Percentiles rank a stretch among this genome's conserved stretches.
Evolutionary conservation across 2,113 vertebrate species (phyloP).

Genomic region (Erpornis zantholeuca): DNA sequence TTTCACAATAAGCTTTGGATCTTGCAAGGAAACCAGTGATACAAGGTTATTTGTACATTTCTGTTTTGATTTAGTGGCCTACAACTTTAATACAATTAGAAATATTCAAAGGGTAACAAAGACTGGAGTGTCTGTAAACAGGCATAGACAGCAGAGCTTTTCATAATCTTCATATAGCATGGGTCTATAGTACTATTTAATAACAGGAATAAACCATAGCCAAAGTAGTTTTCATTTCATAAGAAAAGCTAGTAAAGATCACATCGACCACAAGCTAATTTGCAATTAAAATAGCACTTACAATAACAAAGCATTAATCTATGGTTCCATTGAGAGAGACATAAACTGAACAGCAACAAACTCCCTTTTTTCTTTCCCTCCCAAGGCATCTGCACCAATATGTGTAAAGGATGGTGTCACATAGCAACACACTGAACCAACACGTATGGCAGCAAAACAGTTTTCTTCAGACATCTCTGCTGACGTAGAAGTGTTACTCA

Average conservation of each 20-base stretch:
- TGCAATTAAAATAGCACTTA: neutral
- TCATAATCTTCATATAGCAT: neutral
- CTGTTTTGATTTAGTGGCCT: neutral
- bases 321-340: neutral
- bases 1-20: neutral
- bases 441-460: neutral
- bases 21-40: neutral
- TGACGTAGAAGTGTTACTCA: conserved; percentile 3
- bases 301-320: neutral
- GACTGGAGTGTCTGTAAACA: neutral
- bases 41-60: neutral
- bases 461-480: neutral
- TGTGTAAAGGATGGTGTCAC: neutral
- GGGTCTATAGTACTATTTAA: neutral
- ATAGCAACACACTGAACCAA: neutral
- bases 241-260: neutral
- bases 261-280: neutral
- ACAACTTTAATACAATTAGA: neutral
- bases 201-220: neutral
- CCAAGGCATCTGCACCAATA: neutral
- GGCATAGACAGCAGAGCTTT: neutral
- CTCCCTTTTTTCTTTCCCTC: neutral
- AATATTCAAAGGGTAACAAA: neutral
- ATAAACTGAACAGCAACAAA: neutral
- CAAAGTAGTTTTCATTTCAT: neutral